Base-by-base conservation (phyloP, 2,797 vertebrate genomes). In the Dallia pectoralis region DNA sequence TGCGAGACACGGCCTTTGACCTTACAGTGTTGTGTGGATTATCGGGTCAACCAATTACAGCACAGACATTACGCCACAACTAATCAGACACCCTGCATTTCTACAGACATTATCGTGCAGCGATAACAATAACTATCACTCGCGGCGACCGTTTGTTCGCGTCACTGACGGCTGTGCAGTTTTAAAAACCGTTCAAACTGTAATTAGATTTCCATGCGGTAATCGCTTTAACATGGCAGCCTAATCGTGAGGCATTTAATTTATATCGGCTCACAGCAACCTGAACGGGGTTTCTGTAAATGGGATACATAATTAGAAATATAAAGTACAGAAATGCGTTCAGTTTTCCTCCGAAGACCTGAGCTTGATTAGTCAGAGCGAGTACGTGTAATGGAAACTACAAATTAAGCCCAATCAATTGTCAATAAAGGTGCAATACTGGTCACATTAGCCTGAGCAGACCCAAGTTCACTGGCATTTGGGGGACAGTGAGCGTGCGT, bases 401-500 rank as follows among this genome's bases (percentile, higher is more conserved):
- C 40, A 1, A 4, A 44, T 44, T 3, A 36, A 8, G 40, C 40
- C 18, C 4, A 68, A 49, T 8, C 3, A 68, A 67, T 56, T 53
- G 64, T 27, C 36, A 75, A 70, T 9, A 15, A 48, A 22, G 8
- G 36, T 2, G 22, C 19, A 72, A 48, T 51, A 53, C 75, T n/a
- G 67, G 67, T 33, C 61, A 67, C 12, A 19, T 44, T 3, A 67
- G 4, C 7, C 11, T 4, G 44, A 51, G 22, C 69, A 40, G 40
- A 47, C 66, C 66, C 66, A 6, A 8, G 33, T 40, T n/a, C 32
- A 30, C 32, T 67, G 11, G 29, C n/a, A 32, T 64, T 32, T 16
- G 62, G 3, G 15, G 14, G 62, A 16, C n/a, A 36, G 29, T 3
- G 3, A 7, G 63, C 6, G 47, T 22, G 3, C 19, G 27, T 29